These are phyloP conservation scores for Diplazon laetatorius DNA, from an alignment of 2,888 invertebrate genomes.

Conservation along the genomic window DNA sequence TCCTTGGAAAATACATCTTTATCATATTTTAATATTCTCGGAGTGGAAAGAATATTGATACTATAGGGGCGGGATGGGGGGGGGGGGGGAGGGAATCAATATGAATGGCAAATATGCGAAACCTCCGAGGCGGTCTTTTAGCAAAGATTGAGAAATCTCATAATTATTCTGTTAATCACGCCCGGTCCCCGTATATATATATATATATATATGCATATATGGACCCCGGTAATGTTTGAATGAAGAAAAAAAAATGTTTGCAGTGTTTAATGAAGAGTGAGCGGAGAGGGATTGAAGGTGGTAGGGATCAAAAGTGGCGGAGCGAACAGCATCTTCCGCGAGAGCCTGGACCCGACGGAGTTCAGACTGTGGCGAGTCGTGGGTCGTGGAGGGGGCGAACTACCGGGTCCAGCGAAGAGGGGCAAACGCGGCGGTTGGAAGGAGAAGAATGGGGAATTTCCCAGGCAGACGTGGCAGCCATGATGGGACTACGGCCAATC, in stretches of 20 bases:
- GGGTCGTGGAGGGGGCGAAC: slow-evolving; percentile 60
- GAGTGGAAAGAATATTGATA: background rate
- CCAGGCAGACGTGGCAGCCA: slow-evolving; percentile 77
- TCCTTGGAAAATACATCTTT: slow-evolving; percentile 48
- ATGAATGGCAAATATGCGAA: slow-evolving; percentile 12
- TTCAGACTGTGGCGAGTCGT: slow-evolving; percentile 21
- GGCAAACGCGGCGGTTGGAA: slow-evolving; percentile 49
- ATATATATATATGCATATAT: too few relatives aligned
- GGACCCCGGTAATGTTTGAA: slow-evolving; percentile 27
- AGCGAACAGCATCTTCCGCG: slow-evolving; percentile 52
- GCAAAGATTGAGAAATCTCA: slow-evolving; percentile 32
- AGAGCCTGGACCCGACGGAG: slow-evolving; percentile 45
- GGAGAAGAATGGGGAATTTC: slow-evolving; percentile 69
- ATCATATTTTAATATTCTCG: slow-evolving; percentile 54
- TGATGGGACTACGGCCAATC: slow-evolving; percentile 78
- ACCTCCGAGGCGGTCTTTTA: background rate
- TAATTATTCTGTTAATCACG: slow-evolving; percentile 57
- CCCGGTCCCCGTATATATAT: slow-evolving; percentile 22
- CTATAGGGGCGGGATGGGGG: too few relatives aligned
- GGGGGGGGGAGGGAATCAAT: too few relatives aligned
- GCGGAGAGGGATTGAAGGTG: background rate
- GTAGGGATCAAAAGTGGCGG: slow-evolving; percentile 12
- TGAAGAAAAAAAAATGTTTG: too few relatives aligned
- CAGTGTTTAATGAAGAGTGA: slow-evolving; percentile 1
- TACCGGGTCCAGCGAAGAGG: slow-evolving; percentile 23